Percentiles rank a stretch among this genome's conserved stretches.
These are phyloP conservation scores for Halichoeres trimaculatus DNA, from an alignment of 2,113 vertebrate species.

Conservation along the genomic window DNA sequence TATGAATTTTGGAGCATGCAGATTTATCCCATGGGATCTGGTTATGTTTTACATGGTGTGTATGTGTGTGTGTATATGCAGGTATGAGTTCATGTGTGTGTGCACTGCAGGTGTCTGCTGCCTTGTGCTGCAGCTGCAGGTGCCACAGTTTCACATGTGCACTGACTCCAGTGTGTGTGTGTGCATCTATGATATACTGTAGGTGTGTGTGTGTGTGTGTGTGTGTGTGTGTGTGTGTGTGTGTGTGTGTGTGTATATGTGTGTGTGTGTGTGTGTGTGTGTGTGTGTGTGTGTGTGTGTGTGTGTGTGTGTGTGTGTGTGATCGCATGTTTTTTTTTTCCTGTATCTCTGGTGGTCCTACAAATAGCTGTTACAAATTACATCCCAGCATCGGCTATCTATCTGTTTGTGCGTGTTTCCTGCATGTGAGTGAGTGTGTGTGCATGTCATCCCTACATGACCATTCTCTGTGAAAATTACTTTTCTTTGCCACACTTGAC, in stretches of 20 bases:
- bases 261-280: background rate
- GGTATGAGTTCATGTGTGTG: background rate
- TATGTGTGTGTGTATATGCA: background rate
- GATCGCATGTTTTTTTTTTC: slow-evolving; percentile 15
- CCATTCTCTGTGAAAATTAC: slow-evolving; percentile 76
- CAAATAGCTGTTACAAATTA: slow-evolving; percentile 58
- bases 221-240: background rate
- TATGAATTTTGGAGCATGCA: background rate
- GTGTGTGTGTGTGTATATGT: background rate
- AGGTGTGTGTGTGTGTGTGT: background rate
- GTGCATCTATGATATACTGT: too few relatives aligned
- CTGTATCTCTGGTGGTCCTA: slow-evolving; percentile 45
- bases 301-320: background rate
- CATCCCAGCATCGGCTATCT: slow-evolving; percentile 30
- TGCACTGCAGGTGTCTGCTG: slow-evolving; percentile 1
- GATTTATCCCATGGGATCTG: background rate
- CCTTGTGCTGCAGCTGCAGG: slow-evolving; percentile 22
- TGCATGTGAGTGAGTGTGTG: slow-evolving; percentile 3
- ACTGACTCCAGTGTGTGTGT: background rate
- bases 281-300: too few relatives aligned
- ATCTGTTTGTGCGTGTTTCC: background rate
- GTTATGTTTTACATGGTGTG: background rate
- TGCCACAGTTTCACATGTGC: slow-evolving; percentile 11
- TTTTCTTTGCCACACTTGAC: slow-evolving; percentile 65
- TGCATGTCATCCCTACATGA: slow-evolving; percentile 34